Evolutionary conservation across 2,113 vertebrate genomes (phyloP), one percentile per base, ranked within the genome.

Genomic region (Stictonetta naevosa): DNA sequence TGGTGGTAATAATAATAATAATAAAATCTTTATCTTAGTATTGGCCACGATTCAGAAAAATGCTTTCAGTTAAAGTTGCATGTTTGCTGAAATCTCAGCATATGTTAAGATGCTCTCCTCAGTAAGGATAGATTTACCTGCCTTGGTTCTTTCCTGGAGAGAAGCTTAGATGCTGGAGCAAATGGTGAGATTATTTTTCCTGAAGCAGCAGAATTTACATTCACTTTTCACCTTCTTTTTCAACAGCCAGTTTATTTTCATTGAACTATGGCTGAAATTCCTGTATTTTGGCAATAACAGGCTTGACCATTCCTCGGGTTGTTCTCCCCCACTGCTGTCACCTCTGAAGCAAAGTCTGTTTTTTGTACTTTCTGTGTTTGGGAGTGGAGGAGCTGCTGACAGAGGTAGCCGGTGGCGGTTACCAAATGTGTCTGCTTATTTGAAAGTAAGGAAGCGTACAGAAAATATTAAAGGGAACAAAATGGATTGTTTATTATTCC

Each of bases 311-410:
- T 96, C 85, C 79, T 96, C 29, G 9, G 66, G 82, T 92, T 95
- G 63, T 79, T 97, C 96, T 91, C 90, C 86, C 90, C 66, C 67
- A 55, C 79, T 72, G 81, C 75, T 95, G 92, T 83, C 92, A 86
- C 85, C 89, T 97, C 72, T 92, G 95, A 95, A 96, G 92, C 58
- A 19, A 74, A 83, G 36, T 85, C 85, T 96, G 59, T 75, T 91
- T 95, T 97, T 97, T 95, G 88, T 96, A 93, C 71, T 97, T 97
- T 97, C 93, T 58, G 83, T 92, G 68, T 97, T 95, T 94, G 93
- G 29, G 94, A 96, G 50, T 90, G 80, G 53, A 96, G 69, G 50
- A 74, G 74, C 21, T 83, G 55, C 71, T 86, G 80, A 84, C 46
- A 86, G 87, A 97, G 87, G 89, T 93, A 93, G 77, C 77, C 48